Conservation (phyloP, 2,113 vertebrate species). For the Regulus satrapa region DNA sequence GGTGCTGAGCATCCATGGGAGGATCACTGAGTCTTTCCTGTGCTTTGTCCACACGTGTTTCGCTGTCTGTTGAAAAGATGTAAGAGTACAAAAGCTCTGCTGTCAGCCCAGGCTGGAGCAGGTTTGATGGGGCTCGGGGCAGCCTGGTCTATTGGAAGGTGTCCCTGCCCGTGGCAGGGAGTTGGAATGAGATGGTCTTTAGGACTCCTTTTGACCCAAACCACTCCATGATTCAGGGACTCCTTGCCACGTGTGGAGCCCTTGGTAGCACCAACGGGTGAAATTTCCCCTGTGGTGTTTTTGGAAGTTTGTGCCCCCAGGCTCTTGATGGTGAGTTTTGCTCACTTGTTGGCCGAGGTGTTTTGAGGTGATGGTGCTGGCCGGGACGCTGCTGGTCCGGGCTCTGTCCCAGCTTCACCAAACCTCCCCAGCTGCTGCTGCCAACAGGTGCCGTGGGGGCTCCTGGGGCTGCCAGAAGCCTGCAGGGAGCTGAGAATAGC, state of each 20-base stretch:
- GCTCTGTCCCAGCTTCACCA: neutral
- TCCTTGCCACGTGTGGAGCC: neutral
- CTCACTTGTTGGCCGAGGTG: neutral
- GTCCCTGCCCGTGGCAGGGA: neutral
- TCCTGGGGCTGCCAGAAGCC: neutral
- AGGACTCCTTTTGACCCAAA: neutral
- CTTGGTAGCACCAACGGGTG: accelerated
- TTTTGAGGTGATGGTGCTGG: neutral
- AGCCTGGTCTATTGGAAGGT: neutral
- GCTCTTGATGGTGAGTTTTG: accelerated
- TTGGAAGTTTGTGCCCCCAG: neutral
- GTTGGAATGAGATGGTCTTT: neutral
- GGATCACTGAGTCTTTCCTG: neutral
- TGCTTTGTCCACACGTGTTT: accelerated
- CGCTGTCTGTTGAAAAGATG: neutral
- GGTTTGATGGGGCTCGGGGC: neutral
- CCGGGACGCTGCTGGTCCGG: neutral
- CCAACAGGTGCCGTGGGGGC: neutral
- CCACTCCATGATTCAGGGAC: accelerated
- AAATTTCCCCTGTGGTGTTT: neutral
- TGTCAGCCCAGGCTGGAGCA: neutral
- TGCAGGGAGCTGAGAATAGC: conserved; percentile 20
- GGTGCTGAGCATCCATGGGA: neutral
- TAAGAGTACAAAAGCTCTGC: neutral
- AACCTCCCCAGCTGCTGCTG: neutral